phyloP scores from a whole-genome alignment of 2,888 invertebrate genomes.

The Carcina quercana region DNA sequence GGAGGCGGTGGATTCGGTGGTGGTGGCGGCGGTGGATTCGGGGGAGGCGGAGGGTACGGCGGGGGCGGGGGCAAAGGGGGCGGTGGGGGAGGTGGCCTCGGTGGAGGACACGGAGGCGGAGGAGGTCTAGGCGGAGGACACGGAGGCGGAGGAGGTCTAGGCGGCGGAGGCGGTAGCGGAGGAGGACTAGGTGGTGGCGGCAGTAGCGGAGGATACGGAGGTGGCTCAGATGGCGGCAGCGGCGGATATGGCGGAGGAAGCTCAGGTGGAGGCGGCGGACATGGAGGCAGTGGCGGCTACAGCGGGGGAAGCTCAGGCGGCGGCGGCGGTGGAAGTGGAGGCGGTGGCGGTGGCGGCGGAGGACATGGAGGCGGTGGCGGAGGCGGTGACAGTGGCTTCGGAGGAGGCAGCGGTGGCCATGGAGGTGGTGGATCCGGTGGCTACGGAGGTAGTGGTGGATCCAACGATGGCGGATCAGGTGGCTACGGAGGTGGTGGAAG shows the following conservation, averaged over 20 bases:
- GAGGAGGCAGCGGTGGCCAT: slow-evolving; percentile 1
- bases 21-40: slow-evolving; percentile 14
- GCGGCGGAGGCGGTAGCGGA: neutral
- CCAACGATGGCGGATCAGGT: slow-evolving; percentile 14
- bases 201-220: neutral
- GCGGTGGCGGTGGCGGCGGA: slow-evolving; percentile 16
- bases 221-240: neutral
- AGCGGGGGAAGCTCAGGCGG: slow-evolving; percentile 19
- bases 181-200: neutral
- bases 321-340: slow-evolving; percentile 14
- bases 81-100: slow-evolving; percentile 18
- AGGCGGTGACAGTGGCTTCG: slow-evolving; percentile 14
- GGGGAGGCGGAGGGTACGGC: slow-evolving; percentile 15
- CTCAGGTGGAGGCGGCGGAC: slow-evolving; percentile 5
- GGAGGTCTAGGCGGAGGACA: slow-evolving; percentile 8
- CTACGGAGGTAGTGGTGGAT: slow-evolving; percentile 3
- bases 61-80: slow-evolving; percentile 16
- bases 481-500: slow-evolving; percentile 10
- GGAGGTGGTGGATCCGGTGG: slow-evolving; percentile 1
- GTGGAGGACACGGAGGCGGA: slow-evolving; percentile 20
- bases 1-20: slow-evolving; percentile 20
- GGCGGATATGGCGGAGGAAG: neutral
- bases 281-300: slow-evolving; percentile 21
- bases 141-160: neutral
- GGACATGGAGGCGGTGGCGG: slow-evolving; percentile 20